phyloP scores from a whole-genome alignment of 2,888 invertebrate species.

The Drosophila siamana region DNA sequence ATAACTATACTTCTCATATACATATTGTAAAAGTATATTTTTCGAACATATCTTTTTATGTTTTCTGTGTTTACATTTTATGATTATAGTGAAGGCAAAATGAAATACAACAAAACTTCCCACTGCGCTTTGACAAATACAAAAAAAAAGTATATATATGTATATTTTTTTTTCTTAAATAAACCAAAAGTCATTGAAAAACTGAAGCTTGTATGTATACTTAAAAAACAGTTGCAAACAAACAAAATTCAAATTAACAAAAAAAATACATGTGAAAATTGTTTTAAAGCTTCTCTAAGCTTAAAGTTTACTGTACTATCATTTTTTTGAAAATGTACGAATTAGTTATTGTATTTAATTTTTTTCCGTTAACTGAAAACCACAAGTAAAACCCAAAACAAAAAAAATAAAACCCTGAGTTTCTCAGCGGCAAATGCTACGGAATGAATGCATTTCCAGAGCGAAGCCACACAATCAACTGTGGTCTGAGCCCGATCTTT shows the following conservation, averaged over 20 bases:
- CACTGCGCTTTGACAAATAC: conserved; percentile 85
- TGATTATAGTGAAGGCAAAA: conserved; percentile 80
- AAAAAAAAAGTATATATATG: conserved; percentile 57
- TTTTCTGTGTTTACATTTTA: conserved; percentile 61
- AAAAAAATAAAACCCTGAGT: conserved; percentile 1
- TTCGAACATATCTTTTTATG: conserved; percentile 39
- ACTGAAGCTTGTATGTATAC: conserved; percentile 68
- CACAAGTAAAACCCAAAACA: conserved; percentile 21
- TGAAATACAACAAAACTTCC: conserved; percentile 85
- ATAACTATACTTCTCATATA: conserved; percentile 3
- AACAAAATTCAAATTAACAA: conserved; percentile 32
- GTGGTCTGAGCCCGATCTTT: conserved; percentile 17
- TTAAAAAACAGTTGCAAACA: conserved; percentile 47
- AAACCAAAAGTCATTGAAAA: conserved; percentile 55
- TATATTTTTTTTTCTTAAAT: conserved; percentile 46
- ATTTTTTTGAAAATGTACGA: conserved; percentile 13
- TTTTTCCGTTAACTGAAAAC: conserved; percentile 18
- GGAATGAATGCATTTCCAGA: conserved; percentile 41
- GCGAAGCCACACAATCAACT: conserved; percentile 28
- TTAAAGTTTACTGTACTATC: conserved; percentile 34
- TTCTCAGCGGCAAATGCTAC: conserved; percentile 14
- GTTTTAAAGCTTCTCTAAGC: conserved; percentile 22
- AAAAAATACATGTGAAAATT: conserved; percentile 28
- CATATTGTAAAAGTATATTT: conserved; percentile 4
- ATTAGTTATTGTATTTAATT: conserved; percentile 15